Conservation (phyloP, 2,888 invertebrate species). For the Petrolisthes cinctipes region DNA sequence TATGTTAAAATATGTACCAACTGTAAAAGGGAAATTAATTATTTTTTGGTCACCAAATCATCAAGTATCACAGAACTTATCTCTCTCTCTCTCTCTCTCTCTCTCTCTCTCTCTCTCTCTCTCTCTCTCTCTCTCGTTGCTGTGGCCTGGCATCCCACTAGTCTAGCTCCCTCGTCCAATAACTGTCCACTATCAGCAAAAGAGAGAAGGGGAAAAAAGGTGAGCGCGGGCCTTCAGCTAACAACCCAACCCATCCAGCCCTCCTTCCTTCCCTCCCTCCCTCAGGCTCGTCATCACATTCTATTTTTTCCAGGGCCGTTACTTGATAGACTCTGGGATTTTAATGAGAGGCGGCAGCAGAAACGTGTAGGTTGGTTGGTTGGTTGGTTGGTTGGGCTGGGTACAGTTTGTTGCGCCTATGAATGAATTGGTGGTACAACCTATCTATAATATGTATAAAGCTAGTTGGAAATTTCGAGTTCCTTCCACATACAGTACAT, state of each 20-base stretch:
- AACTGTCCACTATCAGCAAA: not conserved
- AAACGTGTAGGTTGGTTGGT: too few relatives aligned
- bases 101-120: not conserved
- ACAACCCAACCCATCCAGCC: not conserved
- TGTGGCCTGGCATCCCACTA: not conserved
- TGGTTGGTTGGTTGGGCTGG: too few relatives aligned
- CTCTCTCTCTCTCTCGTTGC: not conserved
- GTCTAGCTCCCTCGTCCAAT: not conserved
- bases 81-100: not conserved
- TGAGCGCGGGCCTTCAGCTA: not conserved
- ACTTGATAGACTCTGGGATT: too few relatives aligned
- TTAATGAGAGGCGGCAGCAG: not conserved
- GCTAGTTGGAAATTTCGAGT: too few relatives aligned
- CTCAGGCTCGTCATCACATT: not conserved
- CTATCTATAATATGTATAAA: too few relatives aligned
- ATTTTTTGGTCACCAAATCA: too few relatives aligned
- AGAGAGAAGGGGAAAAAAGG: not conserved
- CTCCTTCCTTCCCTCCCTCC: conserved; percentile 12
- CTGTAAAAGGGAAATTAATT: too few relatives aligned
- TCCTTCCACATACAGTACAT: too few relatives aligned
- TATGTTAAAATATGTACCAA: too few relatives aligned
- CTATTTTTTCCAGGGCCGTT: not conserved
- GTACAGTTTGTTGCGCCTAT: too few relatives aligned
- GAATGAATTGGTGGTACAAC: too few relatives aligned
- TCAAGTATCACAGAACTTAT: too few relatives aligned